phyloP scores from a whole-genome alignment of 2,113 vertebrate genomes.

The Coregonus clupeaformis region DNA sequence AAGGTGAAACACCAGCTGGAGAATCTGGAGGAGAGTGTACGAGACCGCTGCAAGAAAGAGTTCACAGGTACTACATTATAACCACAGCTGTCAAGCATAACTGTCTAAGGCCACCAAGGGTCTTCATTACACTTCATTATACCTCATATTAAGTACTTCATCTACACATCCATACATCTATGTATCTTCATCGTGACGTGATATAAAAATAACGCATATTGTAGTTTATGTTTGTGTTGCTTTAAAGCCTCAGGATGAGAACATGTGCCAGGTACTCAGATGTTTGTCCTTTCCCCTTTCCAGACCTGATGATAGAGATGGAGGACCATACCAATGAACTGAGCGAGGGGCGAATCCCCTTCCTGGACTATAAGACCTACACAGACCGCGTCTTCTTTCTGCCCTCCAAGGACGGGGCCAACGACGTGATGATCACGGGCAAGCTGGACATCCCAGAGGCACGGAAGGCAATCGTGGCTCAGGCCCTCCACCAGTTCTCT shows the following conservation, averaged over 20 bases:
- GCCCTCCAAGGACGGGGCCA: conserved; percentile 88
- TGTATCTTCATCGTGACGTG: no score
- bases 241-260: no score
- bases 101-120: no score
- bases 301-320: conserved; percentile 99
- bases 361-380: conserved; percentile 94
- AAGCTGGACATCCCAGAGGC: conserved; percentile 86
- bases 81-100: neutral
- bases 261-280: neutral
- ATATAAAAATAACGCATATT: no score
- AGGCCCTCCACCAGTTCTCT: conserved; percentile 94
- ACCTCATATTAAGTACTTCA: no score
- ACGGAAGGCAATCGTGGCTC: conserved; percentile 79
- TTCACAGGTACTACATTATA: conserved; percentile 83
- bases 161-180: no score
- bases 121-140: no score
- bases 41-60: conserved; percentile 97
- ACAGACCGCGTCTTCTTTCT: conserved; percentile 94
- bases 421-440: conserved; percentile 91
- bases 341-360: conserved; percentile 90
- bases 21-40: conserved; percentile 92
- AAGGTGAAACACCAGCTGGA: conserved; percentile 94
- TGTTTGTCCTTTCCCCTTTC: no score
- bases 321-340: conserved; percentile 94
- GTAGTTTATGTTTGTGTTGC: no score